Percentiles rank a stretch among this genome's conserved stretches.
phyloP scores from a whole-genome alignment of 2,113 vertebrate genomes.

The Cisticola juncidis region DNA sequence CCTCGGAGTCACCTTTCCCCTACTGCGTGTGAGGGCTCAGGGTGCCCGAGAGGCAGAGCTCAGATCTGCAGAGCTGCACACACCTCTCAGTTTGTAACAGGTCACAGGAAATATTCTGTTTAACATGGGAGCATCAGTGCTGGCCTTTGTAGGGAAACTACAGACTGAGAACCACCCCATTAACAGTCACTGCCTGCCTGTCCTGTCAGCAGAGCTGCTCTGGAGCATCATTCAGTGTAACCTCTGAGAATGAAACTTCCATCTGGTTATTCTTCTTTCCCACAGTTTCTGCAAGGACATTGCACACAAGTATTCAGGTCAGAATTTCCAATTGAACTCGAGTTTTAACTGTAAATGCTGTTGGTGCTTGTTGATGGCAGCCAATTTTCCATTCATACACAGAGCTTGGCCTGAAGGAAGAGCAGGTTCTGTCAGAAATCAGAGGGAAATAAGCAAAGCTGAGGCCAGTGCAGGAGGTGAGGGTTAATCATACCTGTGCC shows the following conservation, averaged over 20 bases:
- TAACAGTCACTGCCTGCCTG: not conserved
- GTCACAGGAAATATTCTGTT: not conserved
- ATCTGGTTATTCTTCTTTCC: not conserved
- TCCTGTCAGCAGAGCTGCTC: not conserved
- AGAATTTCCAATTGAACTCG: not conserved
- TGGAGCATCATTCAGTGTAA: not conserved
- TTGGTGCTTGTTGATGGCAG: not conserved
- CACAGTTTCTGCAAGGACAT: not conserved
- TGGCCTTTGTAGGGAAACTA: not conserved
- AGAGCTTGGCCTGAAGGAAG: not conserved
- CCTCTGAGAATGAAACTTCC: not conserved
- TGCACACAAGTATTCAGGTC: not conserved
- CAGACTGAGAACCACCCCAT: not conserved
- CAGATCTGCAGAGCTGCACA: not conserved
- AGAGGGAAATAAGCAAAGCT: not conserved
- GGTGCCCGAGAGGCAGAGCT: too few relatives aligned
- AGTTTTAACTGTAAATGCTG: not conserved
- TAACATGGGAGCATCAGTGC: accelerated
- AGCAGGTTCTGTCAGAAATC: not conserved
- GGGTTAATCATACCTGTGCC: not conserved
- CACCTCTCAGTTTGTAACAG: not conserved
- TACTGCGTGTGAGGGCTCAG: not conserved
- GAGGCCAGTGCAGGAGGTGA: not conserved
- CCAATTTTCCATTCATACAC: accelerated
- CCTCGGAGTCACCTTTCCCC: not conserved